Evolutionary conservation across 2,797 vertebrate species (phyloP).

Genomic region (Hoplostethus atlanticus): DNA sequence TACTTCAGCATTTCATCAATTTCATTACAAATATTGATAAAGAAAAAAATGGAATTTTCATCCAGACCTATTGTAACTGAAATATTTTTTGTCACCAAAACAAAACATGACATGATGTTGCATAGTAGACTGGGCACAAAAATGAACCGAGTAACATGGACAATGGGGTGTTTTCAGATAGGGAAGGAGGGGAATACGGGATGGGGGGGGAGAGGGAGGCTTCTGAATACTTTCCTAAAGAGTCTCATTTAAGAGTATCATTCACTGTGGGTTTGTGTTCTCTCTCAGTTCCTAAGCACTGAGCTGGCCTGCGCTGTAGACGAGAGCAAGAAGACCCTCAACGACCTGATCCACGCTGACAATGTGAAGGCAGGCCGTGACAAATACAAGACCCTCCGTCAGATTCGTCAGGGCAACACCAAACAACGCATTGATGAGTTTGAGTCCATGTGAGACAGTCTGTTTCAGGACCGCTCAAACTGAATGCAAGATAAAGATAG

Average conservation of each 20-base stretch:
- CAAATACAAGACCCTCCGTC: conserved; percentile 98
- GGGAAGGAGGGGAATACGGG: conserved; percentile 19
- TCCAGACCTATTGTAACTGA: conserved; percentile 30
- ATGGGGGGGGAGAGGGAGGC: conserved; percentile 16
- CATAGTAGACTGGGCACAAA: conserved; percentile 48
- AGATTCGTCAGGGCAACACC: conserved; percentile 98
- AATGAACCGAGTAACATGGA: conserved; percentile 63
- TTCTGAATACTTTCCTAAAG: conserved; percentile 61
- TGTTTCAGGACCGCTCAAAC: conserved; percentile 40
- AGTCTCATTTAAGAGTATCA: conserved; percentile 42
- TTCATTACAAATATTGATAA: conserved; percentile 32
- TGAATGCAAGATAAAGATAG: background rate
- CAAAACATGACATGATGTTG: conserved; percentile 57
- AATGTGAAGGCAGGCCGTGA: conserved; percentile 96
- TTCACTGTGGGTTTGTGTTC: conserved; percentile 49
- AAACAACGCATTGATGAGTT: conserved; percentile 99
- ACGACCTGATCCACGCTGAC: conserved; percentile 96
- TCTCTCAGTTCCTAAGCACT: conserved; percentile 89
- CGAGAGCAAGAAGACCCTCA: conserved; percentile 94
- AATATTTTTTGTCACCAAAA: conserved; percentile 40
- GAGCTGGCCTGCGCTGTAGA: conserved; percentile 94
- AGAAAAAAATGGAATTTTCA: background rate
- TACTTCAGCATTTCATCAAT: conserved; percentile 51
- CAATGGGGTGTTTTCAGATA: conserved; percentile 58
- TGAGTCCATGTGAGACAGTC: conserved; percentile 93